Conservation (phyloP, 2,797 vertebrate species). For the Alfaro cultratus region DNA sequence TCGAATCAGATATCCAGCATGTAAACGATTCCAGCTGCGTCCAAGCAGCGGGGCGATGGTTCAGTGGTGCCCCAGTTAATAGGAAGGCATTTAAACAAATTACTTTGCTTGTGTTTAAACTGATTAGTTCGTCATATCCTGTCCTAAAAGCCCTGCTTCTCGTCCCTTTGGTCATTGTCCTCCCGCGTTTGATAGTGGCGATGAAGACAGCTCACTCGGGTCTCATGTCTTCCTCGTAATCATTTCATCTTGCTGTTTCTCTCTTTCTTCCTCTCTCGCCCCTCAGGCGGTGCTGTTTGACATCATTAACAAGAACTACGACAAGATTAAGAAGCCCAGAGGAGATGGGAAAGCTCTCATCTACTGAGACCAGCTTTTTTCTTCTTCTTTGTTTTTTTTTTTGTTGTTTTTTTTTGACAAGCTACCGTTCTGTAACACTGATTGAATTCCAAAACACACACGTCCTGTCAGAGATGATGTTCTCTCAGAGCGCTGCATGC, state of each 20-base stretch:
- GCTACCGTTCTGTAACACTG: constrained; percentile 55
- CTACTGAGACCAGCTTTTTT: constrained; percentile 79
- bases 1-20: constrained; percentile 1
- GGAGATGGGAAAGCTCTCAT: constrained; percentile 91
- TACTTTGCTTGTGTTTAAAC: constrained; percentile 48
- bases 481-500: constrained; percentile 28
- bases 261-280: constrained; percentile 13
- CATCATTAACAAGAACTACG: constrained; percentile 89
- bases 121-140: constrained; percentile 47
- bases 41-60: constrained; percentile 18
- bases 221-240: not conserved
- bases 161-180: constrained; percentile 37
- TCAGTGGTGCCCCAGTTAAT: constrained; percentile 49
- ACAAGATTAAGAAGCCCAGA: constrained; percentile 92
- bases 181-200: constrained; percentile 55
- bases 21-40: constrained; percentile 36
- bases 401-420: not conserved
- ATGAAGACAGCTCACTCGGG: constrained; percentile 37
- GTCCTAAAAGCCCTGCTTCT: constrained; percentile 54
- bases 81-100: constrained; percentile 62
- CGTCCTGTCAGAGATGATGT: constrained; percentile 11
- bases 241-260: constrained; percentile 1
- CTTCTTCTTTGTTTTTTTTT: not conserved
- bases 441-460: constrained; percentile 40
- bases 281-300: constrained; percentile 88